Evolutionary conservation across 2,888 invertebrate species (phyloP), one percentile per base, ranked within the genome.

Genomic region (Odontothrips loti): DNA sequence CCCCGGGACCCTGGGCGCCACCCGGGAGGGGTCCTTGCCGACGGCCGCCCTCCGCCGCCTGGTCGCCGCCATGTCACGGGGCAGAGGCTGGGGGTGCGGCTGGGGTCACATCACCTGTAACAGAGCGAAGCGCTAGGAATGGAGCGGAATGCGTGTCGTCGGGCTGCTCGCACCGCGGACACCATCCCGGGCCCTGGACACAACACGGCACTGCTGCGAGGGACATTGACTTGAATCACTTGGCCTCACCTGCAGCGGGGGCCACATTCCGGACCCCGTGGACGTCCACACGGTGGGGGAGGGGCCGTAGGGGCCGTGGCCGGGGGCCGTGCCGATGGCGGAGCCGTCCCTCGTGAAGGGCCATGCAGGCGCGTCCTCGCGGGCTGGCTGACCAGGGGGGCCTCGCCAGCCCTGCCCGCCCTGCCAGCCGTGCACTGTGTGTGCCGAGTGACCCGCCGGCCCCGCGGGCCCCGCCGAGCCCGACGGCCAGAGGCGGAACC

Each of bases 31-130:
- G 68, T 75, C 68, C 68, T 58, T 58, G 17, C 23, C 23, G 68
- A 75, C 68, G 68, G 68, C 23, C 68, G 68, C 68, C 68, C 68
- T 75, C 23, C 68, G 68, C 68, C 68, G 68, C 27, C 68, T n/a
- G 27, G 68, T 23, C 68, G 68, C 68, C 68, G 68, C 68, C 68
- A 75, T 75, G 68, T 20, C 20, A 43, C 34, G 34, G 34, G 34
- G 34, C 34, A 43, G 34, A 4, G 34, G 34, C 34, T 43, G 34
- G 6, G 34, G 68, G 11, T 12, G 68, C 12, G 68, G 27, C 68
- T 75, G 23, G 23, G 23, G 68, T 75, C 68, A 75, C 68, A 75
- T 75, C 68, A 75, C 68, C 68, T 75, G 68, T 8, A 75, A 75
- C 68, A 68, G 3, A 6, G 3, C 10, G 11, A 23, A 68, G 68